Percentiles rank a stretch among this genome's conserved stretches.
Evolutionary conservation across 2,113 vertebrate species (phyloP).

Genomic region (Ammodytes dubius): DNA sequence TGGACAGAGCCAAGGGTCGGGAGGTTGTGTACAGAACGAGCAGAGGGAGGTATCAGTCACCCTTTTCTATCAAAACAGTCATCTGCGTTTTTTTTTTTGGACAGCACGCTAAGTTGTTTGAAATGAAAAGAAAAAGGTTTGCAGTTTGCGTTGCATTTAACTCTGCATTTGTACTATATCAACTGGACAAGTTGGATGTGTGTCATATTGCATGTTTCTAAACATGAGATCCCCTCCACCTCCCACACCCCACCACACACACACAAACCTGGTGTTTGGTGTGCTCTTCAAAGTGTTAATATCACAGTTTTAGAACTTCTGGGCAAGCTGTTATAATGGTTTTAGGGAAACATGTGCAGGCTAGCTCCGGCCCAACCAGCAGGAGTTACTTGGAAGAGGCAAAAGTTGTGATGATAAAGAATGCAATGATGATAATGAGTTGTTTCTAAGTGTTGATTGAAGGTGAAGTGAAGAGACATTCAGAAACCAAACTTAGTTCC

Average conservation of each 20-base stretch:
- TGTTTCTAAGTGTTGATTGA: no score
- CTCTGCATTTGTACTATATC: background rate
- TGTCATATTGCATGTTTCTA: background rate
- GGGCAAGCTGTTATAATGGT: no score
- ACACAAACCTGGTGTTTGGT: no score
- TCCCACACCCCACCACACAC: no score
- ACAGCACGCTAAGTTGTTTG: constrained; percentile 74
- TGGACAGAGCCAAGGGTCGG: constrained; percentile 84
- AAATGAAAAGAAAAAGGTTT: constrained; percentile 26
- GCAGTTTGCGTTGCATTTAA: constrained; percentile 17
- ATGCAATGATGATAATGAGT: background rate
- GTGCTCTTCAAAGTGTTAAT: no score
- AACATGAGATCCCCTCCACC: background rate
- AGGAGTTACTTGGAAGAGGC: background rate
- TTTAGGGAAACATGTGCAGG: no score
- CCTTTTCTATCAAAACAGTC: constrained; percentile 84
- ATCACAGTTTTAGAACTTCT: no score
- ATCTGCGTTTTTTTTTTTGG: constrained; percentile 65
- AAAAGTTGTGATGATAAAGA: background rate
- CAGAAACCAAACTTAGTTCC: background rate
- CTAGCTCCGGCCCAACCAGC: background rate
- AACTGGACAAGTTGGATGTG: background rate
- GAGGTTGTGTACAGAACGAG: constrained; percentile 83
- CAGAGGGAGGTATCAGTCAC: constrained; percentile 79
- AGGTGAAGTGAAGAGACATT: background rate